Base-by-base conservation (phyloP, 2,888 invertebrate genomes). In the Andrena camellia region DNA sequence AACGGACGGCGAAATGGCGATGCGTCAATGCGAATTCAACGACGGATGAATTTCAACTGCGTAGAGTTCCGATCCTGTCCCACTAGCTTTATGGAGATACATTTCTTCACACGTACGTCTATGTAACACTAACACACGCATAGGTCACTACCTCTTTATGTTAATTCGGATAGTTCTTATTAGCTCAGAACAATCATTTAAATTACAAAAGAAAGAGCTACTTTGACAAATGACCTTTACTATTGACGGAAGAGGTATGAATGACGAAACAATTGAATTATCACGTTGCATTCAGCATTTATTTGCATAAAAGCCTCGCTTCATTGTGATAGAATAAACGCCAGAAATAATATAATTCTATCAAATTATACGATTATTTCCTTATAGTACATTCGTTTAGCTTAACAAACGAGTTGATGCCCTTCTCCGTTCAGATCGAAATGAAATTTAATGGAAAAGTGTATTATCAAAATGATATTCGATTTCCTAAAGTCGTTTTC, bases 31-130 rank as follows among this genome's bases (percentile, higher is more conserved):
- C n/a, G 69, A 13, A 42, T 50, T 52, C 59, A 17, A 68, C 67
- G 59, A 70, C 17, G 42, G n/a, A 6, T 17, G 23, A 63, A 20
- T 26, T 52, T 50, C 33, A 52, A 83, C 70, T 83, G 82, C 48
- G 52, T 66, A 35, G 23, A 31, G 26, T 23, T 52, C 31, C 10
- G 29, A 23, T n/a, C 17, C 13, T 10, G 35, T 66, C n/a, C 4
- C 23, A 64, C 33, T 10, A 50, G 4, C 52, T 70, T 66, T 60
- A 29, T 66, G 66, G 63, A 23, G 29, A 60, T 62, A 62, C 57
- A 35, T 48, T 78, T 63, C 33, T 31, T 63, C 33, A 5, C 31
- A 52, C n/a, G 7, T 48, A n/a, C 7, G 63, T 42, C 33, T 5
- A 35, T 8, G 2, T 23, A n/a, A 8, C 13, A 42, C 42, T 42